Evolutionary conservation across 2,888 invertebrate species (phyloP).

Genomic region (Notodromas monacha): DNA sequence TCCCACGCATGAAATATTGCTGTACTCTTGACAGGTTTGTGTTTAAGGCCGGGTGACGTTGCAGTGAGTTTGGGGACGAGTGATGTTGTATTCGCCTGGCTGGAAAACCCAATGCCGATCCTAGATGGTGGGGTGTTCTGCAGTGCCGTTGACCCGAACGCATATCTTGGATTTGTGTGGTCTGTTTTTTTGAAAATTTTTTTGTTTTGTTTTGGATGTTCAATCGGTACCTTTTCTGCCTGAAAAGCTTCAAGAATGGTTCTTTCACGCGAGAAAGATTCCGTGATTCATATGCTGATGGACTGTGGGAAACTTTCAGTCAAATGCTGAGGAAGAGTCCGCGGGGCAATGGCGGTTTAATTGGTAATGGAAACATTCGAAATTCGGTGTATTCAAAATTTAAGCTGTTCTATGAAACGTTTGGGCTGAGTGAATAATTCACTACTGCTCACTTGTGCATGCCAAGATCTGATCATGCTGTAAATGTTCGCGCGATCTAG

Average conservation of each 20-base stretch:
- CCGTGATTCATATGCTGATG: conserved; percentile 32
- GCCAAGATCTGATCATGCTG: too few species aligned
- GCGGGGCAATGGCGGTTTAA: conserved; percentile 66
- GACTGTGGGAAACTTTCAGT: conserved; percentile 52
- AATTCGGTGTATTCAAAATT: too few species aligned
- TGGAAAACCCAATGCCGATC: conserved; percentile 26
- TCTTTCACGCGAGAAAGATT: conserved; percentile 61
- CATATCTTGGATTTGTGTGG: conserved; percentile 19
- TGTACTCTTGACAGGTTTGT: conserved; percentile 26
- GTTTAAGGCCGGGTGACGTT: conserved; percentile 41
- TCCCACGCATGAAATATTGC: too few species aligned
- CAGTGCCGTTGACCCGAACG: conserved; percentile 40
- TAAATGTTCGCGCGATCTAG: too few species aligned
- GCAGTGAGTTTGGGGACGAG: conserved; percentile 72
- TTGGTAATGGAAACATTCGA: too few species aligned
- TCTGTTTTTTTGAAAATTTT: too few species aligned
- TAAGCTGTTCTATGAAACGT: too few species aligned
- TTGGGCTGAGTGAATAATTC: too few species aligned
- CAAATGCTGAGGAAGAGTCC: conserved; percentile 45
- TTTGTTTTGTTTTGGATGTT: too few species aligned
- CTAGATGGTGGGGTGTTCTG: conserved; percentile 53
- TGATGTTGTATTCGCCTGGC: conserved; percentile 54
- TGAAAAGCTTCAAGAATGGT: conserved; percentile 52
- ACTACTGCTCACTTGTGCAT: too few species aligned
- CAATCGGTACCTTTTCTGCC: too few species aligned